Evolutionary conservation across 2,797 vertebrate genomes (phyloP).

Genomic region (Amniataba percoides): DNA sequence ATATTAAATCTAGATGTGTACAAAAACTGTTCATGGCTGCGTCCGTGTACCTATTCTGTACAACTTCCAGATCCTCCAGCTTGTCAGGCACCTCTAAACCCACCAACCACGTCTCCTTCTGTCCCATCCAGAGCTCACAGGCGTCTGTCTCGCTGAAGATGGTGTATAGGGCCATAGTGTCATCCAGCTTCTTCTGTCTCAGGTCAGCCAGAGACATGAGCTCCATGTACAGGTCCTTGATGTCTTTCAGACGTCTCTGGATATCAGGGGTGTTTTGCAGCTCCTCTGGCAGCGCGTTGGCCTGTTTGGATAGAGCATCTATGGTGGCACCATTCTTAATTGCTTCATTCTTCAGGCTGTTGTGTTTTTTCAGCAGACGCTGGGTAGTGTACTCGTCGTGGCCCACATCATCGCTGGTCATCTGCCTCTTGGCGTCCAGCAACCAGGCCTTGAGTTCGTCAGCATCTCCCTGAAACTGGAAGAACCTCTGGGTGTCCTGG

Average conservation of each 20-base stretch:
- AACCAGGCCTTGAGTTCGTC: constrained; percentile 92
- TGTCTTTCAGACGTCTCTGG: constrained; percentile 87
- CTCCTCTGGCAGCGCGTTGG: constrained; percentile 89
- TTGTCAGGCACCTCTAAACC: constrained; percentile 92
- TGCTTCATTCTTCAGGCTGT: constrained; percentile 88
- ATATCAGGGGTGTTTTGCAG: constrained; percentile 91
- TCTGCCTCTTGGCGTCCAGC: constrained; percentile 89
- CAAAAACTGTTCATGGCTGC: background rate
- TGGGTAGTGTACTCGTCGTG: constrained; percentile 94
- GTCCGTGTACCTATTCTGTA: constrained; percentile 91
- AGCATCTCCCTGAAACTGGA: constrained; percentile 95
- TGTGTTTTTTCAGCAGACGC: constrained; percentile 89
- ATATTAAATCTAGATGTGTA: too few species aligned
- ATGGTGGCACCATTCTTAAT: constrained; percentile 87
- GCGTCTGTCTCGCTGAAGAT: constrained; percentile 95
- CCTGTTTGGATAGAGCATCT: constrained; percentile 88
- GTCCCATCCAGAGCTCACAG: constrained; percentile 96
- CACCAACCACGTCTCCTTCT: constrained; percentile 96
- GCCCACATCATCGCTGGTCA: constrained; percentile 89
- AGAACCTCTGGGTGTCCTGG: constrained; percentile 91
- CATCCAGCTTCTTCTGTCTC: constrained; percentile 90
- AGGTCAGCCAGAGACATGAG: constrained; percentile 89
- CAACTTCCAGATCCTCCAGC: constrained; percentile 95
- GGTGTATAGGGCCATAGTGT: constrained; percentile 92
- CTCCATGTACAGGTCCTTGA: constrained; percentile 90